Evolutionary conservation across 2,797 vertebrate species (phyloP), one percentile per base, ranked within the genome.

Genomic region (Margarornis squamiger): DNA sequence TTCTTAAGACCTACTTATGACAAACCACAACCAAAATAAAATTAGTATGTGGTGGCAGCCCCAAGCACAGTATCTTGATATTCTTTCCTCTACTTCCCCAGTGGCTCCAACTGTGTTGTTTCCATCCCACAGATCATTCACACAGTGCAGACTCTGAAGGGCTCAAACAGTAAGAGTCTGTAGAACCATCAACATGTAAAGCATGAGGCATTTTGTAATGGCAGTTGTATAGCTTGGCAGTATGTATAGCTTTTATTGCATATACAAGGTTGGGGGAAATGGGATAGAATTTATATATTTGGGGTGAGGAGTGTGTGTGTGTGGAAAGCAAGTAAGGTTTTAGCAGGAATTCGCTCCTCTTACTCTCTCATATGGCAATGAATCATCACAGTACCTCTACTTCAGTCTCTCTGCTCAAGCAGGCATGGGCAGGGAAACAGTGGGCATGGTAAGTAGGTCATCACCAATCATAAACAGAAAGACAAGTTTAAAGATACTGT

Each of bases 141-240:
- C 30, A 23, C 29, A 32, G 58, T 30, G 26, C 52, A 63, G 36
- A 98, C 98, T 94, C 98, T 99, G 91, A 97, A 86, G 27, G 15
- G 16, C 10, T 75, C 30, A 45, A 66, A 70, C n/a, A 82, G 2
- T 29, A 38, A 10, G 13, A 70, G 20, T 67, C 52, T 49, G 14
- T 12, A 79, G 36, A 82, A 72, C 24, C 19, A 39, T 32, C 52
- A 29, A 43, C 66, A 27, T 27, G 4, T 48, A 70, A 61, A 32
- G 51, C 41, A 65, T 34, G 36, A 80, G 38, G 38, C 19, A 57
- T 76, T 86, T 70, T 70, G 29, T 58, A 66, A 74, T 5, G 14
- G 45, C 55, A 93, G 38, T 49, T 86, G 7, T 51, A 29, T 12
- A 52, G 41, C 26, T 55, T 36, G 62, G 48, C 48, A 70, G 9